These are phyloP conservation scores for Leptoclinus maculatus DNA, from an alignment of 2,797 vertebrate species.

Conservation along the genomic window DNA sequence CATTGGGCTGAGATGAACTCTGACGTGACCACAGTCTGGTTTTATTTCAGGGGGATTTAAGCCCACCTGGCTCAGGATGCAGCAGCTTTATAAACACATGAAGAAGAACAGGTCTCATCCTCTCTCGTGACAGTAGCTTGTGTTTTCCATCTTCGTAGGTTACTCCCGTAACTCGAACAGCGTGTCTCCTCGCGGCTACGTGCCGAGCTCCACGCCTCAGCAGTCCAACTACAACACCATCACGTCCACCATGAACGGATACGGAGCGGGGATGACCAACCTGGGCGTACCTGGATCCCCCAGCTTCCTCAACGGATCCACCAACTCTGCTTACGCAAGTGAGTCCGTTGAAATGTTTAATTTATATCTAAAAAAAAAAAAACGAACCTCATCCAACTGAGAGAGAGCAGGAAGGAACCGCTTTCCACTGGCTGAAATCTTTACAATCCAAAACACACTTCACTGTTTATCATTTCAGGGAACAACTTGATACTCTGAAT, in stretches of 20 bases:
- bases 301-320: conserved; percentile 95
- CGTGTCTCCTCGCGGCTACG: conserved; percentile 90
- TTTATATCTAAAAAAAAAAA: background rate
- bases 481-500: background rate
- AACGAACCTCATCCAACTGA: background rate
- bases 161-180: conserved; percentile 93
- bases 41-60: background rate
- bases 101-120: background rate
- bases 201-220: conserved; percentile 92
- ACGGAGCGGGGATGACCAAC: conserved; percentile 89
- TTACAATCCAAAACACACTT: background rate
- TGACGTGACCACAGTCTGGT: background rate
- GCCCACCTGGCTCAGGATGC: background rate
- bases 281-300: conserved; percentile 94
- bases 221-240: conserved; percentile 92
- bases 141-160: conserved; percentile 75
- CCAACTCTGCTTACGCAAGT: conserved; percentile 97
- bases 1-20: background rate
- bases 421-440: background rate
- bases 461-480: background rate
- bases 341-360: conserved; percentile 73
- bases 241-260: conserved; percentile 91
- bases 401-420: background rate
- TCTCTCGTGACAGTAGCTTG: background rate
- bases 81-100: background rate